phyloP scores from a whole-genome alignment of 1,140 invertebrate genomes.

The Vanessa atalanta region DNA sequence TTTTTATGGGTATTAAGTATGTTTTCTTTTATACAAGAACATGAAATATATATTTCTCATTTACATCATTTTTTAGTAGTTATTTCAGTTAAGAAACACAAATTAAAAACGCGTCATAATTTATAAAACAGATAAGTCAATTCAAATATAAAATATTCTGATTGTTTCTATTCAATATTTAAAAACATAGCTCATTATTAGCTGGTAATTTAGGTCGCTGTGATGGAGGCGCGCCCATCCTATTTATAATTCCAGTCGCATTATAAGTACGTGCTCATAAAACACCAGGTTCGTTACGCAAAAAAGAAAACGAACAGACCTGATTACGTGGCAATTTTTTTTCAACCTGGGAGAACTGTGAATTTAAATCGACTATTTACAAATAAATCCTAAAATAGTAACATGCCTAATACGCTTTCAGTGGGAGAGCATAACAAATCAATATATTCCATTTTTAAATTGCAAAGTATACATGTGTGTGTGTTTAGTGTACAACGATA shows the following conservation, averaged over 20 bases:
- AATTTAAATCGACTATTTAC: not conserved
- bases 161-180: not conserved
- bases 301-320: conserved; percentile 5
- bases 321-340: conserved; percentile 4
- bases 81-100: too few species aligned
- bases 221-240: not conserved
- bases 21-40: too few species aligned
- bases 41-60: too few species aligned
- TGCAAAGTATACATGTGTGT: not conserved
- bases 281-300: conserved; percentile 7
- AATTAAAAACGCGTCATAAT: too few species aligned
- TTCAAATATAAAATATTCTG: not conserved
- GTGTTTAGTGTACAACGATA: not conserved
- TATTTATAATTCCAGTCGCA: conserved; percentile 13
- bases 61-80: too few species aligned
- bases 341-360: conserved; percentile 2
- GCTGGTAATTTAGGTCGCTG: not conserved
- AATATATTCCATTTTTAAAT: not conserved
- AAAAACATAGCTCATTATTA: not conserved
- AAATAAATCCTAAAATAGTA: conserved; percentile 3
- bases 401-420: not conserved
- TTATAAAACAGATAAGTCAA: too few species aligned
- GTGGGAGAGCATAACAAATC: not conserved
- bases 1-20: too few species aligned
- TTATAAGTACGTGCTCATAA: conserved; percentile 6